Evolutionary conservation across 2,888 invertebrate species (phyloP).

Genomic region (Melolontha melolontha): DNA sequence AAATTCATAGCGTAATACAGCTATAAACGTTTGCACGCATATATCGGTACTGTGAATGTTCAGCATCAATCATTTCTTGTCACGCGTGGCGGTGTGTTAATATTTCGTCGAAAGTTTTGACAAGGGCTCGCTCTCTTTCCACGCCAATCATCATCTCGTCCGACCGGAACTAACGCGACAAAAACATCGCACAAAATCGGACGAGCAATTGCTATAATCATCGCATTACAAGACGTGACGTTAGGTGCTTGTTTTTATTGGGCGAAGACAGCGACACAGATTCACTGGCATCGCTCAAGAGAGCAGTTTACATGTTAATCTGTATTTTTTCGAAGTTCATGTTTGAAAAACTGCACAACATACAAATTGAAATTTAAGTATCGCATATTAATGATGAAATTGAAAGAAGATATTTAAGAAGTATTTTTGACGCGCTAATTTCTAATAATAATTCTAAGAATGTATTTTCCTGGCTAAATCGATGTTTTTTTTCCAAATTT

Average conservation of each 20-base stretch:
- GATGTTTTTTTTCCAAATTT: too few species aligned
- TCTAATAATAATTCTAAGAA: too few species aligned
- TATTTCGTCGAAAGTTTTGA: slow-evolving; percentile 30
- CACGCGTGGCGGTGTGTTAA: slow-evolving; percentile 15
- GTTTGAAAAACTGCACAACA: too few species aligned
- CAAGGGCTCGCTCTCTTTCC: background rate
- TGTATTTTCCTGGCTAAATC: too few species aligned
- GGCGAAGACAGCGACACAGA: background rate
- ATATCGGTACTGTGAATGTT: background rate
- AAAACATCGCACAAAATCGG: slow-evolving; percentile 25
- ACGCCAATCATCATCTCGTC: slow-evolving; percentile 17
- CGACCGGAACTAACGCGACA: slow-evolving; percentile 24
- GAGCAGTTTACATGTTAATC: slow-evolving; percentile 11
- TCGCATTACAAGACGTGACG: slow-evolving; percentile 9
- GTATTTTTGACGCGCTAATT: too few species aligned
- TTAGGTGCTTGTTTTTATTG: slow-evolving; percentile 7
- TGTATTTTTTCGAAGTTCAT: too few species aligned
- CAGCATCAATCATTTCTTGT: slow-evolving; percentile 21
- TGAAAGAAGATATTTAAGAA: too few species aligned
- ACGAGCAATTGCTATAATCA: slow-evolving; percentile 27
- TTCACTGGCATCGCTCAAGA: background rate
- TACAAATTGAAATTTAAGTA: too few species aligned
- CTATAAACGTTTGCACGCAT: too few species aligned
- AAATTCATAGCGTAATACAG: background rate
- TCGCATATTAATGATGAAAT: too few species aligned